These are phyloP conservation scores for Drosophila murphyi DNA, from an alignment of 1,140 invertebrate genomes.

Conservation along the genomic window DNA sequence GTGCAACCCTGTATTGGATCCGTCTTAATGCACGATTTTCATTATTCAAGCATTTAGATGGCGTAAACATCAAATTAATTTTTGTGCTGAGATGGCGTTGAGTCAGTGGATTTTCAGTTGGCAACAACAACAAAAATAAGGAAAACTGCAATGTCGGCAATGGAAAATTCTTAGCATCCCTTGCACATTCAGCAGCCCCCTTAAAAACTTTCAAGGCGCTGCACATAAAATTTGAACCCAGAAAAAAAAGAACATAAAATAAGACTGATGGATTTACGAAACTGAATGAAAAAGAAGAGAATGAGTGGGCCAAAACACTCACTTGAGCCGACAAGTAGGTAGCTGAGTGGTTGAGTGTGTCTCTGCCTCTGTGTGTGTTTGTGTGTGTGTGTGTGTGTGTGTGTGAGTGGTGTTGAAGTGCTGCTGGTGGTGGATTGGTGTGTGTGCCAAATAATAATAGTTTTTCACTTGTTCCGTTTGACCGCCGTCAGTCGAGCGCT, in stretches of 20 bases:
- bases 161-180: conserved; percentile 18
- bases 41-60: conserved; percentile 29
- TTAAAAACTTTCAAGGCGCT: conserved; percentile 28
- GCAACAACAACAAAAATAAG: conserved; percentile 5
- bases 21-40: conserved; percentile 15
- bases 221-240: conserved; percentile 66
- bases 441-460: conserved; percentile 77
- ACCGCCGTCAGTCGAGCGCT: conserved; percentile 71
- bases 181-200: not conserved
- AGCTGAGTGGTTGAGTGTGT: conserved; percentile 7
- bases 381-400: conserved; percentile 27
- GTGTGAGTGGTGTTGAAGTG: conserved; percentile 3
- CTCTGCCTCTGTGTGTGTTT: conserved; percentile 7
- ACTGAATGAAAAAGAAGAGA: conserved; percentile 3
- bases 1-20: conserved; percentile 2
- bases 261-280: conserved; percentile 81
- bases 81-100: conserved; percentile 52
- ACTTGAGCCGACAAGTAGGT: conserved; percentile 27
- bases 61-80: conserved; percentile 51
- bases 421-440: conserved; percentile 39
- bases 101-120: conserved; percentile 19
- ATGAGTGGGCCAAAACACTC: conserved; percentile 53
- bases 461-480: conserved; percentile 81
- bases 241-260: conserved; percentile 43
- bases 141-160: conserved; percentile 61